Percentiles rank a stretch among this genome's conserved stretches.
Evolutionary conservation across 2,797 vertebrate species (phyloP).

Genomic region (Mareca penelope): DNA sequence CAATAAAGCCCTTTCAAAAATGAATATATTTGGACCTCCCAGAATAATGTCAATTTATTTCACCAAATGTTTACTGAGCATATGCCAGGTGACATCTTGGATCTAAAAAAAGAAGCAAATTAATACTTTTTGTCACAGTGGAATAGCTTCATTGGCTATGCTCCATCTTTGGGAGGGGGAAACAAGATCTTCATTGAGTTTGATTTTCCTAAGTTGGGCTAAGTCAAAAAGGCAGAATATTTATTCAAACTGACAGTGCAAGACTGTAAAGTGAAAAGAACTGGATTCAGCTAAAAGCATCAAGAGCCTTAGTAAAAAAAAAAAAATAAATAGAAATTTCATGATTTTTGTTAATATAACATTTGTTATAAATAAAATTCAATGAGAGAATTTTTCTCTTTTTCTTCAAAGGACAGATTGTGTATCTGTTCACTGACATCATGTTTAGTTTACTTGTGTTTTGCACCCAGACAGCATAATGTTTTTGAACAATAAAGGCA

Average conservation of each 20-base stretch:
- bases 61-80: background rate
- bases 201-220: background rate
- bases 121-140: background rate
- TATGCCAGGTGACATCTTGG: background rate
- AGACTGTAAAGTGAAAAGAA: background rate
- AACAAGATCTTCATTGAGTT: background rate
- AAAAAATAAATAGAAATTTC: background rate
- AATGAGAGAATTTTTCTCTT: background rate
- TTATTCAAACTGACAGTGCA: background rate
- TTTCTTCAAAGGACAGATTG: background rate
- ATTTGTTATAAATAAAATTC: background rate
- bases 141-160: background rate
- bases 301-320: background rate
- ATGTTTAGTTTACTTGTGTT: background rate
- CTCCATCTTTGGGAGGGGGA: background rate
- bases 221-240: background rate
- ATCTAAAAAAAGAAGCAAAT: background rate
- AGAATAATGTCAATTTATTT: background rate
- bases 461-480: background rate
- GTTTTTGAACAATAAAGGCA: background rate
- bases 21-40: background rate
- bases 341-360: background rate
- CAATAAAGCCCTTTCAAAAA: background rate
- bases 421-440: background rate
- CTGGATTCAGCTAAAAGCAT: background rate